Evolutionary conservation across 2,888 invertebrate genomes (phyloP).

Genomic region (Drymonia ruficornis): DNA sequence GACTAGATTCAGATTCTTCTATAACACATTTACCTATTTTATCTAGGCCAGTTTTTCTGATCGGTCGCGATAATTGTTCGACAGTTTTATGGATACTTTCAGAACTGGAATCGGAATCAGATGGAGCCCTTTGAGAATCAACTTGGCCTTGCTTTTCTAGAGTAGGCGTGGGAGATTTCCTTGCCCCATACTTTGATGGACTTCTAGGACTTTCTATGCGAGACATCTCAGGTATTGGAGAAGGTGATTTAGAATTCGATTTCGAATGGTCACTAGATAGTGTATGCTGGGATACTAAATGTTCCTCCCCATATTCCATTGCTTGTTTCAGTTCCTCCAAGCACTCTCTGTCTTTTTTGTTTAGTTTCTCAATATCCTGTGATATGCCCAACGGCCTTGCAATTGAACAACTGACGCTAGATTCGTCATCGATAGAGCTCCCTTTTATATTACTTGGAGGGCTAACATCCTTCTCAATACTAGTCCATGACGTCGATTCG

Average conservation of each 20-base stretch:
- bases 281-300: slow-evolving; percentile 70
- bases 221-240: slow-evolving; percentile 67
- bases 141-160: slow-evolving; percentile 86
- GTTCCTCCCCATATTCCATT: slow-evolving; percentile 82
- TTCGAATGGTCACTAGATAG: slow-evolving; percentile 79
- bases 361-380: slow-evolving; percentile 88
- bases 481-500: slow-evolving; percentile 92
- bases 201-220: slow-evolving; percentile 78
- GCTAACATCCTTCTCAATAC: slow-evolving; percentile 89
- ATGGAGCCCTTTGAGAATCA: slow-evolving; percentile 81
- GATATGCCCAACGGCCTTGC: slow-evolving; percentile 92
- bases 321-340: slow-evolving; percentile 86
- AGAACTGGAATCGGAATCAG: slow-evolving; percentile 86
- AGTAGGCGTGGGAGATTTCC: slow-evolving; percentile 84
- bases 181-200: slow-evolving; percentile 68
- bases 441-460: slow-evolving; percentile 87
- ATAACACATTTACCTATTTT: slow-evolving; percentile 77
- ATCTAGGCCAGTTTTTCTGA: slow-evolving; percentile 73
- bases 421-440: slow-evolving; percentile 88
- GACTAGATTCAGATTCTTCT: slow-evolving; percentile 86
- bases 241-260: slow-evolving; percentile 75
- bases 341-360: slow-evolving; percentile 86
- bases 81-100: slow-evolving; percentile 81
- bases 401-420: slow-evolving; percentile 91
- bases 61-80: slow-evolving; percentile 75